Evolutionary conservation across 2,113 vertebrate species (phyloP).

Genomic region (Delphinapterus leucas): DNA sequence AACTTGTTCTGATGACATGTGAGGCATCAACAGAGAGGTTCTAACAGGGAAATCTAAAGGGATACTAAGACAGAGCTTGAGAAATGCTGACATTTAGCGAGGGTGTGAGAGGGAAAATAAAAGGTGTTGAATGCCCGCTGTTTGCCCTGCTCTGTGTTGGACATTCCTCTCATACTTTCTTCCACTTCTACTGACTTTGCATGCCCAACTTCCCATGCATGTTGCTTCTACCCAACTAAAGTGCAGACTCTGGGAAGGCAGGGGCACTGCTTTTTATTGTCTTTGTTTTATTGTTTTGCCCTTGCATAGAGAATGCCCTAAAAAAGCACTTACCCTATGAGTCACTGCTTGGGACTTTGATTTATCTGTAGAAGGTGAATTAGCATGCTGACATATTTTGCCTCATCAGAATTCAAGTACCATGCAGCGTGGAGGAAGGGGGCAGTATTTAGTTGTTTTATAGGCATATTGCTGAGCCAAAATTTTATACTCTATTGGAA

Average conservation of each 20-base stretch:
- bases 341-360: neutral
- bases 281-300: neutral
- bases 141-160: neutral
- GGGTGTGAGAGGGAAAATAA: neutral
- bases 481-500: neutral
- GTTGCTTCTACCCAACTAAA: neutral
- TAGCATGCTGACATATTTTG: neutral
- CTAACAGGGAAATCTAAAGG: neutral
- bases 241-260: neutral
- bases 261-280: neutral
- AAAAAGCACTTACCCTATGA: neutral
- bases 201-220: neutral
- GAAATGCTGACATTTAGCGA: neutral
- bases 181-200: neutral
- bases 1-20: neutral
- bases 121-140: neutral
- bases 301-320: neutral
- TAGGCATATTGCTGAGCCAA: neutral
- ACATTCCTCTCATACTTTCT: neutral
- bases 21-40: neutral
- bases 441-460: neutral
- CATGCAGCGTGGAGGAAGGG: too few species aligned
- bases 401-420: neutral
- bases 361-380: neutral
- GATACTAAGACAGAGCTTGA: neutral